phyloP scores from a whole-genome alignment of 2,797 vertebrate species.

The Melanotaenia parkinsoni region DNA sequence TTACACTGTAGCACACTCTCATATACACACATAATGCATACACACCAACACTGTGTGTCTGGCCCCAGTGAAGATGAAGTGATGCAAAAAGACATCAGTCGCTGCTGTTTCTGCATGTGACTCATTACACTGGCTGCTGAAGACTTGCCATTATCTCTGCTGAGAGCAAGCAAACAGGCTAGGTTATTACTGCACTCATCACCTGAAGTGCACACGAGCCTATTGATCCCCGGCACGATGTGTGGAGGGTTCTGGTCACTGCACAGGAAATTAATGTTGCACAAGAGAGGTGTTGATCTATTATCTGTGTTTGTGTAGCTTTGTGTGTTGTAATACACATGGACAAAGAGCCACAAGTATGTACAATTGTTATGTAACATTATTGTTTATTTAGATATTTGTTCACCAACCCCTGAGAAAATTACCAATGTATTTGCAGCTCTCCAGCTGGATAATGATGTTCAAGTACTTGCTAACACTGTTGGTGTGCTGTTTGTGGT shows the following conservation, averaged over 20 bases:
- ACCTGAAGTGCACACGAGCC: conserved; percentile 46
- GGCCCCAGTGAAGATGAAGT: conserved; percentile 51
- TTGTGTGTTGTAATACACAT: background rate
- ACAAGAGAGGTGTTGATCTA: conserved; percentile 19
- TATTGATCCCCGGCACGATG: conserved; percentile 55
- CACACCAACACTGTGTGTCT: conserved; percentile 16
- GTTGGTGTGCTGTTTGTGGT: background rate
- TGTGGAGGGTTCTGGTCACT: conserved; percentile 31
- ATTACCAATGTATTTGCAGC: no score
- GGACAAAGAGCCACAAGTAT: background rate
- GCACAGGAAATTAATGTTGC: conserved; percentile 60
- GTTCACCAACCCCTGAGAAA: background rate
- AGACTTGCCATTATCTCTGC: conserved; percentile 35
- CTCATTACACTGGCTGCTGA: conserved; percentile 53
- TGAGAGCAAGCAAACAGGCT: conserved; percentile 44
- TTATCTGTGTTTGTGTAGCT: conserved; percentile 5
- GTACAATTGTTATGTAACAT: background rate
- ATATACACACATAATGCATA: background rate
- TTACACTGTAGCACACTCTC: conserved; percentile 3
- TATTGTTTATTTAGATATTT: background rate
- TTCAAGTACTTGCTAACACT: conserved; percentile 8
- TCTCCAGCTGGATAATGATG: background rate
- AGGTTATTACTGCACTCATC: conserved; percentile 52
- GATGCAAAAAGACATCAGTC: conserved; percentile 68
- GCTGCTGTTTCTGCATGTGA: conserved; percentile 56